Evolutionary conservation across 2,888 invertebrate species (phyloP), one percentile per base, ranked within the genome.

Genomic region (Ornithoptera alexandrae): DNA sequence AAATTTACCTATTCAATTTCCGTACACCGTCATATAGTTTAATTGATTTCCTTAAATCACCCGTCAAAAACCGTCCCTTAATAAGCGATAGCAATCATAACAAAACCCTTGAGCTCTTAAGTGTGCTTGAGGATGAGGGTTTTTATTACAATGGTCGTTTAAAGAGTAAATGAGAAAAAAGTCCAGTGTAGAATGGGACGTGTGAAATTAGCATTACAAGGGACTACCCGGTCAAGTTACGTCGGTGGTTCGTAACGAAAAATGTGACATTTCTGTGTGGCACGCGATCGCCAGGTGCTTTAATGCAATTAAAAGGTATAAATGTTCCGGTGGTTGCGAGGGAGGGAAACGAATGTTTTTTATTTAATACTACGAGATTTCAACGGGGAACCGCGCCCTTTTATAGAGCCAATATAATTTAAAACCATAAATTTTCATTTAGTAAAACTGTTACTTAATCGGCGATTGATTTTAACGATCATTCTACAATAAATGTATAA

Each of bases 281-380:
- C 84, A 81, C 84, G 85, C 80, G 84, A 79, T 70, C 46, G 78
- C 84, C 86, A 86, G 87, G 87, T 87, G 88, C 79, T 79, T 73
- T 70, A 56, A 68, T 46, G 70, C 71, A 81, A 81, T 81, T 83
- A 82, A 78, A 77, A 72, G 75, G 65, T 70, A 74, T 68, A 73
- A 73, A 72, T 69, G 74, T 70, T 71, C 68, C 62, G 71, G 64
- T 70, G 71, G 75, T 71, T 69, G 65, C 69, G 69, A 65, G 64
- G 72, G 72, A 53, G 65, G 69, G 62, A 68, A 69, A 68, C 68
- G 71, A 63, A 62, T 69, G 57, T 53, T 65, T 67, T 68, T 60
- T 72, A 72, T 72, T 60, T 69, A 61, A 20, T 22, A 62, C 20
- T n/a, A 17, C 42, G 8, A 39, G 56, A 69, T 69, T 61, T 57